Evolutionary conservation across 2,888 invertebrate species (phyloP), one percentile per base, ranked within the genome.

Genomic region (Itoplectis maculator): DNA sequence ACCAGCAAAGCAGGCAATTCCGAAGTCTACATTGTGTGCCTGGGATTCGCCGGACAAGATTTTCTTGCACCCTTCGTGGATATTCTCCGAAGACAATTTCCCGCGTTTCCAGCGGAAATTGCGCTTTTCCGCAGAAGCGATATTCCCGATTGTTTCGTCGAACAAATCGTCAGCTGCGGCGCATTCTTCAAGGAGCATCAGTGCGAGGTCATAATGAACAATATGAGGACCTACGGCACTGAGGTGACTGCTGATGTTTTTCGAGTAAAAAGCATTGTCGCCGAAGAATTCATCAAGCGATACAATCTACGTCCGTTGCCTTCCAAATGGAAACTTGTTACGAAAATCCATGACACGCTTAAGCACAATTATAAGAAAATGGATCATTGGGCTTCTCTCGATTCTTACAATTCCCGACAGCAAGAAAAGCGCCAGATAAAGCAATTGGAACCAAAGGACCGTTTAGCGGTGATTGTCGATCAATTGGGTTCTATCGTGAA

Each of bases 1-100:
- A 97, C 97, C 0, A 99, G 99, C n/a, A 97, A 98, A 90, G 96
- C 97, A 89, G 99, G 99, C 7, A 99, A 99, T 93, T 99, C 99
- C 0, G 99, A 99, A 93, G 95, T 97, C 0, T 99, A 99, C 90
- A 94, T 98, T 0, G 94, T 99, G 37, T 97, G 97, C 88, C 91
- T 95, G 35, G 93, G 94, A 23, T 97, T 94, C 89, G 94, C 94
- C 86, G 95, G 95, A 2, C 88, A 86, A 13, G 85, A 93, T 6
- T 85, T 86, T n/a, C 84, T 94, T 0, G 89, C 91, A 5, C 92
- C 93, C 0, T 94, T 93, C 87, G 87, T 95, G 45, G 88, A 93
- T 2, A 91, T 90, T 0, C 90, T 96, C 0, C 92, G 93, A 86
- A 88, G 63, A 90, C 93, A 87, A 29, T 29, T 29, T 91, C 95